Conservation (phyloP, 2,113 vertebrate species). For the Amazona vittata region DNA sequence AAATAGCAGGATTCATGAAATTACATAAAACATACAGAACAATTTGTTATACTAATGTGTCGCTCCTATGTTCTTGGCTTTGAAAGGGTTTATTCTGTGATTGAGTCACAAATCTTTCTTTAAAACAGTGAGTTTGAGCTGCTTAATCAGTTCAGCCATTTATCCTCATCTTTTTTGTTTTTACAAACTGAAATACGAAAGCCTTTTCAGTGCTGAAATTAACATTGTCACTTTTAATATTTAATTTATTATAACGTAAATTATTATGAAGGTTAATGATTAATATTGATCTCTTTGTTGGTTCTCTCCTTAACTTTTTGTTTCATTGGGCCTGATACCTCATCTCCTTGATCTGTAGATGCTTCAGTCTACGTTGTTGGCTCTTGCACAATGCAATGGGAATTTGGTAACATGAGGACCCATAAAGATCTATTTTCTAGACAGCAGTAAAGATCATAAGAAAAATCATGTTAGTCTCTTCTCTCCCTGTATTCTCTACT, state of each 20-base stretch:
- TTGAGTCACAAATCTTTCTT: background rate
- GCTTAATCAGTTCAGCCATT: background rate
- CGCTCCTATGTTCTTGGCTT: background rate
- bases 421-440: background rate
- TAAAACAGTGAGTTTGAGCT: background rate
- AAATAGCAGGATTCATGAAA: background rate
- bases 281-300: background rate
- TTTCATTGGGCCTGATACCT: background rate
- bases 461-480: background rate
- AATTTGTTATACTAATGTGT: background rate
- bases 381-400: background rate
- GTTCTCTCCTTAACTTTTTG: background rate
- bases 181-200: background rate
- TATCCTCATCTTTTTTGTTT: background rate
- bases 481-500: background rate
- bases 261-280: background rate
- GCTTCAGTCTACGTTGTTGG: background rate
- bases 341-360: background rate
- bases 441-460: background rate
- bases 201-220: background rate
- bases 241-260: background rate
- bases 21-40: background rate
- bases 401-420: background rate
- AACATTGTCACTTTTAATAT: background rate
- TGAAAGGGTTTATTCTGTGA: background rate